Conservation (phyloP, 2,888 invertebrate genomes). For the Mythimna lalbum region DNA sequence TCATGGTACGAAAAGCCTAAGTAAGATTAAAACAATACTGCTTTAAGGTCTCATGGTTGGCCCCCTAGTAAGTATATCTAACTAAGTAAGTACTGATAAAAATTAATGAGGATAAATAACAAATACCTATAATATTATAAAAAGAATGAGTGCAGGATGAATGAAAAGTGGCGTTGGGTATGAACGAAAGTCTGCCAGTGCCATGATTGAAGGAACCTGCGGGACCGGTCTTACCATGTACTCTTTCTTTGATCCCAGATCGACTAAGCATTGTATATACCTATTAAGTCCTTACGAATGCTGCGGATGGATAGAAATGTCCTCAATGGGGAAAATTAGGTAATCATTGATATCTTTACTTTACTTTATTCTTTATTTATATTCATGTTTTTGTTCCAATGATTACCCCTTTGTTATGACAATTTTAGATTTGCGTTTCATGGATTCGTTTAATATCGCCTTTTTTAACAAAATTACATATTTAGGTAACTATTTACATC, state of each 20-base stretch:
- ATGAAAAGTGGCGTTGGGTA: conserved; percentile 74
- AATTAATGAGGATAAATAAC: conserved; percentile 1
- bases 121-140: conserved; percentile 32
- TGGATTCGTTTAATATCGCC: too few relatives aligned
- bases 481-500: neutral
- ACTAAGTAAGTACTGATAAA: neutral
- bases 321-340: conserved; percentile 7
- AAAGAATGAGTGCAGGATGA: conserved; percentile 36
- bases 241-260: conserved; percentile 77
- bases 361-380: neutral
- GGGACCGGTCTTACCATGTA: conserved; percentile 78
- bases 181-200: conserved; percentile 64
- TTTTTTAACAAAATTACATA: too few relatives aligned
- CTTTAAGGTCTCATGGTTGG: too few relatives aligned
- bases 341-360: neutral
- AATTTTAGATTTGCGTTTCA: too few relatives aligned
- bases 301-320: conserved; percentile 7
- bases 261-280: conserved; percentile 47
- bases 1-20: too few relatives aligned
- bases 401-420: too few relatives aligned
- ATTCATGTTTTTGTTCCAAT: too few relatives aligned
- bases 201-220: conserved; percentile 74
- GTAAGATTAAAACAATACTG: too few relatives aligned
- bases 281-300: conserved; percentile 1
- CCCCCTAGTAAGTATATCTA: neutral